Evolutionary conservation across 2,797 vertebrate species (phyloP).

Genomic region (Pelodytes ibericus): DNA sequence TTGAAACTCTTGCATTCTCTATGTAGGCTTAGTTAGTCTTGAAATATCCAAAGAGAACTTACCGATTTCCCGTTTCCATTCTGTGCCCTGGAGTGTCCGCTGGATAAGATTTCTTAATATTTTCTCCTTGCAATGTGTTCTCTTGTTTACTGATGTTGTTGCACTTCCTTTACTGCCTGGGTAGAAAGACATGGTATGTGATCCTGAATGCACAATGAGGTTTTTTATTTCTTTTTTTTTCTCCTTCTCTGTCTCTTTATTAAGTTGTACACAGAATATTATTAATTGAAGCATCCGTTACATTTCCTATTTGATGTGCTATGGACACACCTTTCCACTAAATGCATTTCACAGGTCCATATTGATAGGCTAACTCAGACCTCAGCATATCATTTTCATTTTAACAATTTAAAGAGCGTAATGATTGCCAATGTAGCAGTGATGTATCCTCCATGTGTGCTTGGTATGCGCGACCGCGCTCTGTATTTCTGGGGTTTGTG

Average conservation of each 20-base stretch:
- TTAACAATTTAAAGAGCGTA: no score
- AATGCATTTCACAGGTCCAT: no score
- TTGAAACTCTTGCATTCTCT: constrained; percentile 78
- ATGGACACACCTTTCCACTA: no score
- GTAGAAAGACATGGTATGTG: not conserved
- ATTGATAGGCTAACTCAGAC: no score
- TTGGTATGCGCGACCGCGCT: no score
- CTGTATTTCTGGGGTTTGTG: no score
- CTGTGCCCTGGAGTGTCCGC: constrained; percentile 74
- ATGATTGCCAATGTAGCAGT: no score
- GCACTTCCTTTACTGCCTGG: constrained; percentile 11
- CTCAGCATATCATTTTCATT: no score
- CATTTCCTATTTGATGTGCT: no score
- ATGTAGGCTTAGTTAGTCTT: constrained; percentile 84
- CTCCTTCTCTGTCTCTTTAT: not conserved
- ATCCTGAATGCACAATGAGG: not conserved
- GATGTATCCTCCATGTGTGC: no score
- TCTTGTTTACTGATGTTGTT: constrained; percentile 17
- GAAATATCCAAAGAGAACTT: constrained; percentile 83
- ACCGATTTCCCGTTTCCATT: constrained; percentile 79
- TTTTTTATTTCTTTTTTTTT: no score
- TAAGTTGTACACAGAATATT: not conserved
- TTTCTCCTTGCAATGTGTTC: constrained; percentile 22
- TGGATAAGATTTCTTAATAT: constrained; percentile 82
- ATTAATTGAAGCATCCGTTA: no score